Conservation (phyloP, 1,140 invertebrate genomes). For the Myzus persicae region DNA sequence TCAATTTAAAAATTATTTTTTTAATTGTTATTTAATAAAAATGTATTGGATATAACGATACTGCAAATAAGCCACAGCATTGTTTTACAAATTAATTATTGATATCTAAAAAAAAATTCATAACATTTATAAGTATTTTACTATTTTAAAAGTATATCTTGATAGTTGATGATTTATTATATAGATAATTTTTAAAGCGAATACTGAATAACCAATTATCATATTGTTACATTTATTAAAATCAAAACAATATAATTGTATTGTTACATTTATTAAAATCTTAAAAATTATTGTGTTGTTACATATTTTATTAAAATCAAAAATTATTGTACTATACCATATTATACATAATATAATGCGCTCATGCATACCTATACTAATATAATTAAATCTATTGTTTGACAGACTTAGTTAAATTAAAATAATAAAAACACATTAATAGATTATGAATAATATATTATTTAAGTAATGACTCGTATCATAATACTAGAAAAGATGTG, state of each 20-base stretch:
- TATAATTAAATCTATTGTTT: background rate
- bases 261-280: background rate
- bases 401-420: background rate
- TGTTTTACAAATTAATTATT: background rate
- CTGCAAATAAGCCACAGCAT: background rate
- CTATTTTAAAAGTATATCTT: background rate
- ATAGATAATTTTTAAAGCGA: background rate
- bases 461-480: slow-evolving; percentile 24
- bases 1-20: background rate
- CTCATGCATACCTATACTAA: background rate
- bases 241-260: too few relatives aligned
- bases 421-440: background rate
- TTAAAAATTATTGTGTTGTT: background rate
- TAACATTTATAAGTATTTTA: background rate
- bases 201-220: background rate
- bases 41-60: background rate
- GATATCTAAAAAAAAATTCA: background rate
- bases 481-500: slow-evolving; percentile 16
- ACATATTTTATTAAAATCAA: slow-evolving; percentile 1
- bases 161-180: background rate
- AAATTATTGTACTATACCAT: background rate
- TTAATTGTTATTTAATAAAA: background rate
- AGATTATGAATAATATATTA: slow-evolving; percentile 20
- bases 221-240: too few relatives aligned
- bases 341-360: background rate